A percentile compares a stretch with the other conserved stretches of the same genome.
These are phyloP conservation scores for Melanostigma gelatinosum DNA, from an alignment of 2,113 vertebrate genomes.

Conservation along the genomic window DNA sequence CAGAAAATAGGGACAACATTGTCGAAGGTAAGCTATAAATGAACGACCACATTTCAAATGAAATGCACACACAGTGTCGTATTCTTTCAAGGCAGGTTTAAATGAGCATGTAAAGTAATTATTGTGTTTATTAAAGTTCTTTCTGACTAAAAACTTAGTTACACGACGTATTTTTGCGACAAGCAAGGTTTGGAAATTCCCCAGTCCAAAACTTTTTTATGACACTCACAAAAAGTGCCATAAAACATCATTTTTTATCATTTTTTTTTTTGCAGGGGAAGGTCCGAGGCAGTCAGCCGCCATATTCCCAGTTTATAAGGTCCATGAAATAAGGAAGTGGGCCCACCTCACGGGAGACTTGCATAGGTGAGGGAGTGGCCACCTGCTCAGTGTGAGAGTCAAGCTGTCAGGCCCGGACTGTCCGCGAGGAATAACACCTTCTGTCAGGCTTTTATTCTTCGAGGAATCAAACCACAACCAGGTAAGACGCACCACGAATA, in stretches of 20 bases:
- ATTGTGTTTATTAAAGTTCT: background rate
- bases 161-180: background rate
- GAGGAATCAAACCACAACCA: conserved; percentile 16
- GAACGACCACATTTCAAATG: background rate
- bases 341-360: conserved; percentile 35
- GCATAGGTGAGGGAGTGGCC: conserved; percentile 74
- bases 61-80: background rate
- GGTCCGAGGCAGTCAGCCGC: background rate
- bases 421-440: conserved; percentile 35
- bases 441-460: background rate
- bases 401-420: conserved; percentile 31
- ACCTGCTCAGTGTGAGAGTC: conserved; percentile 40
- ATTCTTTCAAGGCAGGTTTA: background rate
- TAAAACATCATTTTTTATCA: background rate
- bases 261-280: background rate
- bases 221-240: background rate
- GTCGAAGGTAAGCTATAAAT: background rate
- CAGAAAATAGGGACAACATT: background rate
- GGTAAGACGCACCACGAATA: conserved; percentile 38
- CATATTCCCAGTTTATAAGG: background rate
- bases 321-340: conserved; percentile 73
- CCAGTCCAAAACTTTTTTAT: background rate
- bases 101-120: background rate
- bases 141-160: background rate
- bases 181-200: background rate